Conservation (phyloP, 2,113 vertebrate species). For the Hemichromis elongatus region DNA sequence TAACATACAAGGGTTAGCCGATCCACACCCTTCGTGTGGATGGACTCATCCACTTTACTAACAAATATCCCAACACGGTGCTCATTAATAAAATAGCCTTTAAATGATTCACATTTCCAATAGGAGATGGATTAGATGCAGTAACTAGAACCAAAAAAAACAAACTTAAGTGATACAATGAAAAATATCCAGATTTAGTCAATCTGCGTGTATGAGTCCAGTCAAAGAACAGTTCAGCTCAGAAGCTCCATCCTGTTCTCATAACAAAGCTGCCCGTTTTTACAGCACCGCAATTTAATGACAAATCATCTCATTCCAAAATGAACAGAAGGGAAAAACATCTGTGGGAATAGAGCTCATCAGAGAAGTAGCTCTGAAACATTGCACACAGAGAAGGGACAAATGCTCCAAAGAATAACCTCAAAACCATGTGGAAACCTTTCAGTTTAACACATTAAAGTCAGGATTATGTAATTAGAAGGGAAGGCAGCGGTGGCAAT, state of each 20-base stretch:
- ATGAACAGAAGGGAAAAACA: slow-evolving; percentile 16
- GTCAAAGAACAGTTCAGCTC: background rate
- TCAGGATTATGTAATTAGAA: background rate
- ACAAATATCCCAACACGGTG: background rate
- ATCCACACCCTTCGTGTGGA: background rate
- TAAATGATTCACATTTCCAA: background rate
- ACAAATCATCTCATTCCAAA: slow-evolving; percentile 34
- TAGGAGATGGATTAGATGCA: background rate
- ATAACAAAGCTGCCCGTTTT: background rate
- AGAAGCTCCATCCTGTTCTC: background rate
- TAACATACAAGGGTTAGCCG: background rate
- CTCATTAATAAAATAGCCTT: background rate
- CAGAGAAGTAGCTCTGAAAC: background rate
- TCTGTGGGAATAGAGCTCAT: slow-evolving; percentile 14
- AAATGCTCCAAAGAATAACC: background rate
- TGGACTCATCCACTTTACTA: background rate
- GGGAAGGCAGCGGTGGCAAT: background rate
- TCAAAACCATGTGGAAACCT: background rate
- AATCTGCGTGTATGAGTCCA: background rate
- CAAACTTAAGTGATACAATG: background rate
- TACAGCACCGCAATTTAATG: slow-evolving; percentile 14
- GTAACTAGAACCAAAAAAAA: background rate
- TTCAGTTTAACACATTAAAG: background rate
- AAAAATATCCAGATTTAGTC: background rate
- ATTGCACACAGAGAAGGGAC: background rate